phyloP scores from a whole-genome alignment of 2,113 vertebrate genomes.

The Podiceps cristatus region DNA sequence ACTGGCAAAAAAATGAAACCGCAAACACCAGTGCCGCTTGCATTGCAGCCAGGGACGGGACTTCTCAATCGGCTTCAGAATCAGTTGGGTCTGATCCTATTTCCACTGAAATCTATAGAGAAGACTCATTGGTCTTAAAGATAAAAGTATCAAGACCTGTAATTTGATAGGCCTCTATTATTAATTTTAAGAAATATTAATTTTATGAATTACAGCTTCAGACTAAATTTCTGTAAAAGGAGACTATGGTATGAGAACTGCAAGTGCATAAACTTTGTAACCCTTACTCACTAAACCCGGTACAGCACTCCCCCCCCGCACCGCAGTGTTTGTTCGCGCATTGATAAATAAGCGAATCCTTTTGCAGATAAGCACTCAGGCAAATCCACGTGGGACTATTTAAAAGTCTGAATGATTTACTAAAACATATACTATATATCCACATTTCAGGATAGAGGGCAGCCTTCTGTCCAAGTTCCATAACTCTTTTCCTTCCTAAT shows the following conservation, averaged over 20 bases:
- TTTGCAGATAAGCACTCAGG: neutral
- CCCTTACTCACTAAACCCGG: fast-evolving
- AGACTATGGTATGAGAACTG: neutral
- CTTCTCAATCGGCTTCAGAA: neutral
- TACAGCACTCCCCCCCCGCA: fast-evolving
- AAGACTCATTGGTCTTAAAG: neutral
- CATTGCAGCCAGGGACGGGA: neutral
- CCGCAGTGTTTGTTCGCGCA: neutral
- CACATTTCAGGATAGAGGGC: neutral
- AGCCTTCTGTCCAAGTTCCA: neutral
- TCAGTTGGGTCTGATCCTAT: neutral
- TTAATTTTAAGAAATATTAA: neutral
- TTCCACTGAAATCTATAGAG: neutral
- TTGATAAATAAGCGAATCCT: neutral
- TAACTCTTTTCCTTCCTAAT: neutral
- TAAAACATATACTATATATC: neutral
- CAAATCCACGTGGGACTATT: neutral
- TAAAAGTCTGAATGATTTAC: neutral
- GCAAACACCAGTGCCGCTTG: neutral
- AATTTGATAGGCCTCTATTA: neutral
- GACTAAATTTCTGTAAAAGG: neutral
- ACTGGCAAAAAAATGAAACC: neutral
- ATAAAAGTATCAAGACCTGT: neutral
- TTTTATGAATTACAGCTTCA: neutral
- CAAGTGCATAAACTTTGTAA: neutral